These are phyloP conservation scores for Dryobota labecula DNA, from an alignment of 2,888 invertebrate species.

Conservation along the genomic window DNA sequence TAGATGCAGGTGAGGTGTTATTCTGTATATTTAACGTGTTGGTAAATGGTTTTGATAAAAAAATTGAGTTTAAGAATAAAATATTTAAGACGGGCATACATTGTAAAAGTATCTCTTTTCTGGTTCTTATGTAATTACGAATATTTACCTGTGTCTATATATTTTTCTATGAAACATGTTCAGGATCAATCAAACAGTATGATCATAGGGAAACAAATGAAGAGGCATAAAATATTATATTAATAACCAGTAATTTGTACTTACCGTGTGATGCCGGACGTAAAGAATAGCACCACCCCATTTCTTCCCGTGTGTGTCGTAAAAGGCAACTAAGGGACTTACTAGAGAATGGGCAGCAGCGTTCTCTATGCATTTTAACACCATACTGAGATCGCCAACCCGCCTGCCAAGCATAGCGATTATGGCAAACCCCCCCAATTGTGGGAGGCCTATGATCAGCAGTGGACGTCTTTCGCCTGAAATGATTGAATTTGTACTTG, in stretches of 20 bases:
- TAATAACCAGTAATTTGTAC: neutral
- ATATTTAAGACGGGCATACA: neutral
- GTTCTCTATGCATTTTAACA: no score
- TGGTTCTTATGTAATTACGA: neutral
- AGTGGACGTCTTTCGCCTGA: no score
- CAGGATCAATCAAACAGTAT: neutral
- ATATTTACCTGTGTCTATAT: neutral
- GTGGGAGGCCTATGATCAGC: no score
- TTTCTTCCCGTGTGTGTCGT: no score
- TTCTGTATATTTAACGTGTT: constrained; percentile 41
- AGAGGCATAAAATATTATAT: neutral
- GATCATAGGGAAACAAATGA: neutral
- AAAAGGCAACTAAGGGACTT: no score
- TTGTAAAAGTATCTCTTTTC: neutral
- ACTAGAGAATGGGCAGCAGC: no score
- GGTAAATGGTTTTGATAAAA: neutral
- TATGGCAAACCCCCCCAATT: no score
- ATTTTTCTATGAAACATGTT: neutral
- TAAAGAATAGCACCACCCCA: no score
- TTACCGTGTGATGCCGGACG: no score
- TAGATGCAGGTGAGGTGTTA: constrained; percentile 60
- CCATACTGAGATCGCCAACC: no score
- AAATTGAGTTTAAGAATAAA: neutral
- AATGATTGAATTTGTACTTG: no score
- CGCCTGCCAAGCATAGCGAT: no score